phyloP scores from a whole-genome alignment of 2,113 vertebrate species.

The Balaenoptera acutorostrata region DNA sequence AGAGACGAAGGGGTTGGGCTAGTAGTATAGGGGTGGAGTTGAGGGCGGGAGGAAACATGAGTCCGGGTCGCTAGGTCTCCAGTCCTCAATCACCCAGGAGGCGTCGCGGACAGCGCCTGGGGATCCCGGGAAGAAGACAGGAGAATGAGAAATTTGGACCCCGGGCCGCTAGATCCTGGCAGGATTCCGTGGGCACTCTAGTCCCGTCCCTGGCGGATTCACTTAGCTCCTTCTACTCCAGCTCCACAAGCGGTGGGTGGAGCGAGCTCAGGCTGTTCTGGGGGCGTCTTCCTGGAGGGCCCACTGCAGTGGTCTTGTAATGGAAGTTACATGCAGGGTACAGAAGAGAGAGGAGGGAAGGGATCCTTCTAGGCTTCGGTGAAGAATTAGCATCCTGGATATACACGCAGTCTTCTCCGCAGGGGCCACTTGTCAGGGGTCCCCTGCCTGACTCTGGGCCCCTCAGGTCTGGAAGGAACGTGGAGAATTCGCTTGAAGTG shows the following conservation, averaged over 20 bases:
- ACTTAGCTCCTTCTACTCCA: not conserved
- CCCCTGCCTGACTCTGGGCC: not conserved
- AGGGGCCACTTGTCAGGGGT: constrained; percentile 43
- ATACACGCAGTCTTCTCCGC: constrained; percentile 14
- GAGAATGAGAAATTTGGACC: not conserved
- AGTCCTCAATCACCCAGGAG: not conserved
- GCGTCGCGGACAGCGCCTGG: not conserved
- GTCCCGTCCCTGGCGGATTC: not conserved
- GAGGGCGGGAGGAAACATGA: not conserved
- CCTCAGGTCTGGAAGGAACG: not conserved
- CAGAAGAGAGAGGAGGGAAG: not conserved
- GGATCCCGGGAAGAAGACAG: not conserved
- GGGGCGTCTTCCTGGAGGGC: not conserved
- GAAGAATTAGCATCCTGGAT: not conserved
- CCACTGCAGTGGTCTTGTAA: not conserved
- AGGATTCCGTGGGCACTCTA: not conserved
- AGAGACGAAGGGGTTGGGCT: not conserved
- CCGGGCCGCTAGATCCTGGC: not conserved
- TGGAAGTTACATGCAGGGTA: not conserved
- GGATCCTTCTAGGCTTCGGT: not conserved
- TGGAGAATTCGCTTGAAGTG: not conserved
- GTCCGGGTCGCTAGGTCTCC: not conserved
- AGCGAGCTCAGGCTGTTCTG: not conserved
- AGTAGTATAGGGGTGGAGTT: not conserved
- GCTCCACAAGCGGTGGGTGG: not conserved